These are phyloP conservation scores for Bombyx mori DNA, from an alignment of 1,140 invertebrate species.

Conservation along the genomic window DNA sequence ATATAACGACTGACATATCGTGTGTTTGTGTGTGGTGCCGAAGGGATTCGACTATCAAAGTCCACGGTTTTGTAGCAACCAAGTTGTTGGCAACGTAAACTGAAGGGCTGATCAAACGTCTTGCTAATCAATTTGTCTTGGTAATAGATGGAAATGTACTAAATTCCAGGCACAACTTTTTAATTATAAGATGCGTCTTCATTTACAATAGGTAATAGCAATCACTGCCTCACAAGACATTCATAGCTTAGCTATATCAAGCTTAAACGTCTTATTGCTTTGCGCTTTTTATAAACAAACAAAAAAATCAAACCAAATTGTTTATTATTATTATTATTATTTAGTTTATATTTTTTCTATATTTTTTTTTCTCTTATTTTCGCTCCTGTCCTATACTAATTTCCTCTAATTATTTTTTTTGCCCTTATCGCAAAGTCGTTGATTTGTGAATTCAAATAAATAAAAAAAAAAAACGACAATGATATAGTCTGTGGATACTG, in stretches of 20 bases:
- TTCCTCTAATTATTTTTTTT: constrained; percentile 34
- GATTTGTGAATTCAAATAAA: constrained; percentile 14
- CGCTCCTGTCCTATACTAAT: constrained; percentile 45
- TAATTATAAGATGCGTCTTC: neutral
- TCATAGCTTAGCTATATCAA: constrained; percentile 64
- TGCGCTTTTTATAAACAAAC: constrained; percentile 47
- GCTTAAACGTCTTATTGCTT: constrained; percentile 62
- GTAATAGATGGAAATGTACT: neutral
- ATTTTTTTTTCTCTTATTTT: constrained; percentile 38
- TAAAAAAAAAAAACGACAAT: neutral
- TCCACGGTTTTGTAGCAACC: too few species aligned
- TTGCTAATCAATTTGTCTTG: too few species aligned
- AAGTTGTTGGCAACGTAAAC: too few species aligned
- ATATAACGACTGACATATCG: too few species aligned
- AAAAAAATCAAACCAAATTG: too few species aligned
- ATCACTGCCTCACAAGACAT: constrained; percentile 69
- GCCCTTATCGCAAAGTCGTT: constrained; percentile 26
- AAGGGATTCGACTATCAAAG: too few species aligned
- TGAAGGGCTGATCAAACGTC: too few species aligned
- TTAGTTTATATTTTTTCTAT: constrained; percentile 39
- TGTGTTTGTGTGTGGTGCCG: too few species aligned
- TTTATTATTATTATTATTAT: constrained; percentile 23
- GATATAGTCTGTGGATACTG: neutral
- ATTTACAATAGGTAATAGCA: constrained; percentile 43
- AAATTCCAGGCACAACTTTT: constrained; percentile 2